Conservation (phyloP, 64 coral and sea anemone species). For the Montipora cactus region DNA sequence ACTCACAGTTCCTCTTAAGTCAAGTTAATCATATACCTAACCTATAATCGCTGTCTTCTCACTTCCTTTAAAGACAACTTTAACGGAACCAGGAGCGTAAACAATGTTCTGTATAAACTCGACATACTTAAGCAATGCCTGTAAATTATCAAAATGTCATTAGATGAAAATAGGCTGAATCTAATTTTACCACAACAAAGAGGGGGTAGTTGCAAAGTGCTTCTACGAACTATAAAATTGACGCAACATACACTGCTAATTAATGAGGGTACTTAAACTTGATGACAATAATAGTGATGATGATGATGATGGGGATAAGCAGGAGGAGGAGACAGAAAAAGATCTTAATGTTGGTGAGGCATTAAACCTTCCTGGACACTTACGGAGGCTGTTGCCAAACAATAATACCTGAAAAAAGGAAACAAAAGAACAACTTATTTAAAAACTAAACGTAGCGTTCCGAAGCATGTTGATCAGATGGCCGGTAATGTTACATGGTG, state of each 20-base stretch:
- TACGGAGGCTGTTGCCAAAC: constrained; percentile 95
- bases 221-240: too few relatives aligned
- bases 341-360: too few relatives aligned
- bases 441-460: background rate
- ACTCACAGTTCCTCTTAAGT: background rate
- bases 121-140: constrained; percentile 98
- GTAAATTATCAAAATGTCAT: background rate
- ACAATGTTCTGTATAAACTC: constrained; percentile 99
- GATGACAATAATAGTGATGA: too few relatives aligned
- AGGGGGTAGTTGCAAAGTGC: too few relatives aligned
- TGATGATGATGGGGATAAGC: too few relatives aligned
- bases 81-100: constrained; percentile 92
- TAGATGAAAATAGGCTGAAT: background rate
- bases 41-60: constrained; percentile 98
- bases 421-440: background rate
- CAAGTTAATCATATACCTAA: background rate
- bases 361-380: constrained; percentile 12
- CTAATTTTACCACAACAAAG: background rate
- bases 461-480: background rate
- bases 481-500: too few relatives aligned
- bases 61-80: constrained; percentile 98
- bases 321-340: too few relatives aligned
- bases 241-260: too few relatives aligned
- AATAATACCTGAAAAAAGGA: constrained; percentile 82
- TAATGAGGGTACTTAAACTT: too few relatives aligned